Evolutionary conservation across 2,113 vertebrate species (phyloP).

Genomic region (Jaculus jaculus): DNA sequence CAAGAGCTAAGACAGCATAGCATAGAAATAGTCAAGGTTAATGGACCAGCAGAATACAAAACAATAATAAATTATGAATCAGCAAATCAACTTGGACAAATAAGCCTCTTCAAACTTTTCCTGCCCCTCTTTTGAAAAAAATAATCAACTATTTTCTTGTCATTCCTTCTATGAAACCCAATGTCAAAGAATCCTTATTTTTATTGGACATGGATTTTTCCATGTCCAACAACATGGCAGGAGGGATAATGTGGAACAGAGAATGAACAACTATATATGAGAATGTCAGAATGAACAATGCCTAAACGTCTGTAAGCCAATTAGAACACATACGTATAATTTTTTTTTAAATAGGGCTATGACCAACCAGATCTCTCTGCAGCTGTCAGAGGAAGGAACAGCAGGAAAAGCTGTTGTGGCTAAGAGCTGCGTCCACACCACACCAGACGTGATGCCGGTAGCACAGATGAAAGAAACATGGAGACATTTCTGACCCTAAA

Average conservation of each 20-base stretch:
- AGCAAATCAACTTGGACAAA: not conserved
- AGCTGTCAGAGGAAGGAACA: not conserved
- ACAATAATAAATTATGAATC: constrained; percentile 28
- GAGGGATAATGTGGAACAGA: too few relatives aligned
- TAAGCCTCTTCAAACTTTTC: not conserved
- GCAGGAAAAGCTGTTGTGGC: not conserved
- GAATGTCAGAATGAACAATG: too few relatives aligned
- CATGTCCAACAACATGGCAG: not conserved
- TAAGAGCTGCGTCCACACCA: not conserved
- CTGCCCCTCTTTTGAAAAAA: not conserved
- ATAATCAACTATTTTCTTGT: not conserved
- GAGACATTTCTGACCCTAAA: not conserved
- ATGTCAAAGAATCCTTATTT: not conserved
- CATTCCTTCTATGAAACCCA: not conserved
- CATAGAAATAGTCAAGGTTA: constrained; percentile 19
- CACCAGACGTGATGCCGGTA: not conserved
- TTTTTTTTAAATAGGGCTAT: not conserved
- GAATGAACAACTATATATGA: too few relatives aligned
- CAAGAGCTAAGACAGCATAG: too few relatives aligned
- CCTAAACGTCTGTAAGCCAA: not conserved
- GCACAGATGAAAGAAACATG: not conserved
- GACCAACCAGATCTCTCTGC: not conserved
- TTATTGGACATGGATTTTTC: not conserved
- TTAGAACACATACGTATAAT: not conserved
- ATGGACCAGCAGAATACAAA: not conserved